Percentiles rank a stretch among this genome's conserved stretches.
These are phyloP conservation scores for Blennius ocellaris DNA, from an alignment of 2,113 vertebrate genomes.

Conservation along the genomic window DNA sequence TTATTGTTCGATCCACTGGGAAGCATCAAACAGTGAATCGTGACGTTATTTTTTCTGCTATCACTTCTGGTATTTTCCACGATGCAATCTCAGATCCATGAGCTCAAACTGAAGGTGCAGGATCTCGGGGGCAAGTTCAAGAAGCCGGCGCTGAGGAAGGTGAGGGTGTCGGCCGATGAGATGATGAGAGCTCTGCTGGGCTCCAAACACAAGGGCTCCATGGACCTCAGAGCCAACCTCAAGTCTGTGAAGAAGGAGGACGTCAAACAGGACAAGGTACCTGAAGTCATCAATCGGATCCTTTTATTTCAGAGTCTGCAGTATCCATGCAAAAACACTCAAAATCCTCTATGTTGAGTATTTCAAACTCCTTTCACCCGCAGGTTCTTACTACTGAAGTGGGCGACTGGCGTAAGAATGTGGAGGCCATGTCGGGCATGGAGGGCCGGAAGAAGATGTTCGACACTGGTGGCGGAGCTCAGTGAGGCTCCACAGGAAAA, in stretches of 20 bases:
- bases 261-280: slow-evolving; percentile 89
- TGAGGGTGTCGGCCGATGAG: slow-evolving; percentile 95
- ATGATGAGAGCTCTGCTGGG: slow-evolving; percentile 98
- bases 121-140: slow-evolving; percentile 98
- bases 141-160: slow-evolving; percentile 91
- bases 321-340: no score
- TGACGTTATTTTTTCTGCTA: no score
- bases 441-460: slow-evolving; percentile 99
- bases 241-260: slow-evolving; percentile 99
- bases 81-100: slow-evolving; percentile 87
- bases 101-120: slow-evolving; percentile 94
- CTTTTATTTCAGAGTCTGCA: no score
- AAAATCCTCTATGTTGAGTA: no score
- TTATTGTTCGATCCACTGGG: no score
- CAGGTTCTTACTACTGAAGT: slow-evolving; percentile 93
- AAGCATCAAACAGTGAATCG: no score
- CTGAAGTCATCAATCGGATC: background rate
- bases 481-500: slow-evolving; percentile 56
- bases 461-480: slow-evolving; percentile 86
- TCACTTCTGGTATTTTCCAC: background rate
- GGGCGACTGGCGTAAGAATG: slow-evolving; percentile 97
- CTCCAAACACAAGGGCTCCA: slow-evolving; percentile 98
- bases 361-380: background rate
- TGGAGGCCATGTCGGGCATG: slow-evolving; percentile 99
- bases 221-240: slow-evolving; percentile 96